A percentile compares a stretch with the other conserved stretches of the same genome.
phyloP scores from a whole-genome alignment of 2,113 vertebrate genomes.

The Petrocephalus zakoni region DNA sequence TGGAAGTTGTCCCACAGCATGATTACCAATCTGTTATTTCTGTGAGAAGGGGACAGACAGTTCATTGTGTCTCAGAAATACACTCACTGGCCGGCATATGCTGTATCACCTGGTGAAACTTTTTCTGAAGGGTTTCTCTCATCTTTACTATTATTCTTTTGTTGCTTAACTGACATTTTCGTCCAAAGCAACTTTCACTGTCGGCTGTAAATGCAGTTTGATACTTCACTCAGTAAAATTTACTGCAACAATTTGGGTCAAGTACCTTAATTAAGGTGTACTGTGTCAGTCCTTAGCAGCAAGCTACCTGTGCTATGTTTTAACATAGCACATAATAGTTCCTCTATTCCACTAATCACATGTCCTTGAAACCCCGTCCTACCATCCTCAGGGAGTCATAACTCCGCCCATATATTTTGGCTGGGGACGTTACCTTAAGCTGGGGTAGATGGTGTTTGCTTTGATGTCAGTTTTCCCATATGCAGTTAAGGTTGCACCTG shows the following conservation, averaged over 20 bases:
- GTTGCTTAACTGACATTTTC: background rate
- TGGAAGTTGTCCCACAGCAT: background rate
- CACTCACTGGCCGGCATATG: background rate
- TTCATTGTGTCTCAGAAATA: background rate
- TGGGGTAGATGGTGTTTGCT: background rate
- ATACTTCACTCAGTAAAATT: background rate
- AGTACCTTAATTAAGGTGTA: background rate
- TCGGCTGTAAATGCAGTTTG: background rate
- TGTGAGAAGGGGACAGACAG: slow-evolving; percentile 16
- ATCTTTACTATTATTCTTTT: background rate
- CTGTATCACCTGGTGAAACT: background rate
- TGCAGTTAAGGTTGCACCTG: background rate
- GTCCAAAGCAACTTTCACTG: background rate
- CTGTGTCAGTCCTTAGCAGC: background rate
- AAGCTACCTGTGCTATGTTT: background rate
- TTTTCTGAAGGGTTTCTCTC: background rate
- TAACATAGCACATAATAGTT: background rate
- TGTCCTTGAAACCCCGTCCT: background rate
- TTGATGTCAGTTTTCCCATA: background rate
- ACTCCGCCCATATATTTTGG: background rate
- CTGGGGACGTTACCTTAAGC: background rate
- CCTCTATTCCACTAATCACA: background rate
- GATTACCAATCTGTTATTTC: slow-evolving; percentile 13
- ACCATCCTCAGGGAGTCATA: background rate
- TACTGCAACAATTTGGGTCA: background rate